Base-by-base conservation (phyloP, 30 jellyfish, hydroid and myxozoan genomes). In the Hydra vulgaris region DNA sequence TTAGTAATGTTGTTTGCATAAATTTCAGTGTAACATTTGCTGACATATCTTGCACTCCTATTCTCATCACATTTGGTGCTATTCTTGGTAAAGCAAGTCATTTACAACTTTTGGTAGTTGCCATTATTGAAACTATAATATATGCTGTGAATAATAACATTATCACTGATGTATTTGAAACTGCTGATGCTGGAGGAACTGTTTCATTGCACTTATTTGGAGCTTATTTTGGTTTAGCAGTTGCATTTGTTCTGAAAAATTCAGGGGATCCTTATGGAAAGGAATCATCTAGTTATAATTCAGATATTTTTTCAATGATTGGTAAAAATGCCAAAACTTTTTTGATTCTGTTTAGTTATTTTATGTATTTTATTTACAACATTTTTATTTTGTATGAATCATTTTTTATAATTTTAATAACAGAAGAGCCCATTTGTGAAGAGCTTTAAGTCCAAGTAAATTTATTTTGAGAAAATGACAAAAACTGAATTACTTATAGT, bases 141-240 rank as follows among this genome's bases (percentile, higher is more conserved):
- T 88, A 25, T 78, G 96, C 95, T 4, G 88, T 88, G 71, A 93
- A 88, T 70, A 95, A 88, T 54, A 40, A 84, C 61, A 85, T 88
- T 23, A 77, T 93, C 15, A 83, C 85, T 26, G 96, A 93, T 40
- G 87, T 84, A 79, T 26, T 93, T 61, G 61, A 77, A 25, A 79
- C 84, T 25, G 23, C 95, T 20, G 99, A 93, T 72, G 92, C 85
- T 56, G 99, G 96, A 17, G 99, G 99, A 1, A 84, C 96, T 1
- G 85, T 93, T 89, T 84, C 86, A 66, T 76, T 93, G 25, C 96
- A 87, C 72, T 80, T 84, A 83, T 93, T 93, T 66, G 99, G 99
- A 0, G 95, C 95, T 27, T 93, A 87, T 79, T 93, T 86, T 88
- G 99, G 99, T 17, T 66, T 93, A 67, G 94, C 96, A 21, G 90